phyloP scores from a whole-genome alignment of 1,140 invertebrate genomes.

The Camponotus vicinus region DNA sequence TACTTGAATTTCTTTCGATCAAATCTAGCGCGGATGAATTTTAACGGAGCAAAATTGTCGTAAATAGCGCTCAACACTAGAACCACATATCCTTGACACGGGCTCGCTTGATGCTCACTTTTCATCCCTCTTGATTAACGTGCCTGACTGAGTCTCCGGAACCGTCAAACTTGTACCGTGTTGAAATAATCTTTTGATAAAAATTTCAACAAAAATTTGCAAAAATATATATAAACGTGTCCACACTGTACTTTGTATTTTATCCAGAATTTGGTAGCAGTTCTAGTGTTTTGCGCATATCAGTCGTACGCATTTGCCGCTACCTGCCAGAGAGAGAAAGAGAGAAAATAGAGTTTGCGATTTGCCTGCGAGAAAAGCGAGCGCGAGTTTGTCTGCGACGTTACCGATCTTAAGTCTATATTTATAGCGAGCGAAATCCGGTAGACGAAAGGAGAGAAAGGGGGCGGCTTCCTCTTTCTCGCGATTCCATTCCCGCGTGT shows the following conservation, averaged over 20 bases:
- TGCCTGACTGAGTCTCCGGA: neutral
- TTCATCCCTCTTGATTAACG: neutral
- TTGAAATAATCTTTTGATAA: neutral
- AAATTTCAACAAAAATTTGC: neutral
- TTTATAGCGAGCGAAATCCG: constrained; percentile 44
- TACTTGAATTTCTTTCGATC: neutral
- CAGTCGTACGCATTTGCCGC: neutral
- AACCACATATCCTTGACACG: constrained; percentile 1
- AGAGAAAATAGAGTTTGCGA: neutral
- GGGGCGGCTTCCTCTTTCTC: constrained; percentile 23
- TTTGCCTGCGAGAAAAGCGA: constrained; percentile 16
- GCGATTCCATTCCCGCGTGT: constrained; percentile 42
- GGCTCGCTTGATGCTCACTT: neutral
- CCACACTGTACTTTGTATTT: no score
- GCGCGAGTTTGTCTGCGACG: neutral
- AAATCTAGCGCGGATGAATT: neutral
- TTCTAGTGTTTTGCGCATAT: constrained; percentile 10
- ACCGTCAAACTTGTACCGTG: neutral
- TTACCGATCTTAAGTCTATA: constrained; percentile 47
- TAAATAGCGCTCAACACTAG: constrained; percentile 19
- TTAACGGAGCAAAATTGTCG: constrained; percentile 14
- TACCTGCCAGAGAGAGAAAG: neutral
- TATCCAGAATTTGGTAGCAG: neutral
- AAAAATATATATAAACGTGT: no score
- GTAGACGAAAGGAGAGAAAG: neutral